Base-by-base conservation (phyloP, 2,113 vertebrate genomes). In the Martes martes region DNA sequence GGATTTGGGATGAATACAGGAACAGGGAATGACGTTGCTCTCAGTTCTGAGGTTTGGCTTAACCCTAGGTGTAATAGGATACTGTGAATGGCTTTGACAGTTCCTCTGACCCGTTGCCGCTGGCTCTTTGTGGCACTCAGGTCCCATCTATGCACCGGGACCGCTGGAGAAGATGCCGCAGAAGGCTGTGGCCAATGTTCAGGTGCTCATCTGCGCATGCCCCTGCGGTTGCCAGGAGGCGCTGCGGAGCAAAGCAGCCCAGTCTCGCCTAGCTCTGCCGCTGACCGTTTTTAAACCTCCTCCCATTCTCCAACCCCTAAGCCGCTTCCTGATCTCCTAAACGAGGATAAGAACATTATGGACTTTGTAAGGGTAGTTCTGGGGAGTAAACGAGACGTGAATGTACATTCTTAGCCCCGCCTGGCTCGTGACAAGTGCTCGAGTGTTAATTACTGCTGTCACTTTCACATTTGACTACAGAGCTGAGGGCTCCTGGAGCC, bases 251-350 rank as follows among this genome's bases (percentile, higher is more conserved):
- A 18, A 82, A n/a, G 33, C 26, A 5, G 24, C 26, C 24, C 21
- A 11, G 13, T 10, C 73, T 21, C 19, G 13, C 15, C 15, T 5
- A 0, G 39, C 31, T 2, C 39, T 4, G 39, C 24, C 4, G 1
- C 59, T 33, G 14, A 7, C 11, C 13, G 6, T 33, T 6, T 39
- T 9, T n/a, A 50, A 86, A 16, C 63, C 45, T n/a, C 36, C 0
- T 11, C 33, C 81, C 18, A 6, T 59, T 36, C 42, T 14, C 15
- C 45, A 57, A 31, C 23, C 4, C 52, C 69, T 65, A 2, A 47
- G 39, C 45, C 31, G 31, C 39, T 65, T 42, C 13, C 39, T 73
- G 76, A 50, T 26, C 47, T 81, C 33, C n/a, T 28, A 59, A 89
- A 7, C 0, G 13, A 89, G 28, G 42, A 2, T 26, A 2, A 18